Base-by-base conservation (phyloP, 2,888 invertebrate genomes). In the Sericinus montela region DNA sequence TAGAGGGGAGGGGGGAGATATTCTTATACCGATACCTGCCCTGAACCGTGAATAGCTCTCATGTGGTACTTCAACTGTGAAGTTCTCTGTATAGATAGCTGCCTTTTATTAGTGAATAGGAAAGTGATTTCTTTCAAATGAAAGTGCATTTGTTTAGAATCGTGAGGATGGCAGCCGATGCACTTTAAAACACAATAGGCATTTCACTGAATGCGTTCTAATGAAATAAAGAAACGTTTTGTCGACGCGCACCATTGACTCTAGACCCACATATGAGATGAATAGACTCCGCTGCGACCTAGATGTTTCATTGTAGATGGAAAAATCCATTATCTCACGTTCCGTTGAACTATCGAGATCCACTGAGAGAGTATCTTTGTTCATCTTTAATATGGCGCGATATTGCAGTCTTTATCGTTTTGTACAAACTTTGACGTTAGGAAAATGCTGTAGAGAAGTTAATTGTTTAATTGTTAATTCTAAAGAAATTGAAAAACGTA, bases 141-240 rank as follows among this genome's bases (percentile, higher is more conserved):
- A 44, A 34, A 40, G 49, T 49, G 49, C 44, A 44, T 44, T 49
- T 49, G 49, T 49, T 49, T 49, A 49, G 49, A 40, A 44, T 40
- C 39, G 49, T 29, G 35, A 40, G 44, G 39, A 44, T 44, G 44
- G 44, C 15, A 44, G 46, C 34, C 34, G 45, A 23, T 49, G 49
- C 49, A 49, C 40, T 49, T 49, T 49, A 39, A 19, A 44, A 4
- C 35, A 49, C 49, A 49, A 49, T 49, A 35, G 49, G 44, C 44
- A 35, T 49, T 19, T 49, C 49, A 16, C 16, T 49, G 49, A 49
- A 49, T 49, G 44, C 49, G 44, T 76, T 79, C 72, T 80, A 76
- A 80, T 80, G 77, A 78, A 76, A 79, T 80, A 80, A 75, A 79
- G 78, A 74, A 75, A 76, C 75, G 74, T 75, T 77, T 75, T 74